phyloP scores from a whole-genome alignment of 2,113 vertebrate genomes.

The Sylvicapra grimmia region DNA sequence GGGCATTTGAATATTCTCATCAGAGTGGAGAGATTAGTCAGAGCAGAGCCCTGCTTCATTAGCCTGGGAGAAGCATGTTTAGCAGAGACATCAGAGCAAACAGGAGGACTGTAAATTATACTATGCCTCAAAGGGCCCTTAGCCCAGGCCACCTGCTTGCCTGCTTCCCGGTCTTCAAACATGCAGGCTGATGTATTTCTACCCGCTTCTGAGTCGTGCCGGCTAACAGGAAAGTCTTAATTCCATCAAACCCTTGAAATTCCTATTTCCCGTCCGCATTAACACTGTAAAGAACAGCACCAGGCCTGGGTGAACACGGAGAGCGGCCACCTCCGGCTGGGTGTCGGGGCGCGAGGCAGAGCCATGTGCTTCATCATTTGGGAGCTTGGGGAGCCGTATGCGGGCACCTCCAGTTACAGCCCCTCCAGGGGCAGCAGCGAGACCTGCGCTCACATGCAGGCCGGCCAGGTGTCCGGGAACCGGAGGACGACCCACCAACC shows the following conservation, averaged over 20 bases:
- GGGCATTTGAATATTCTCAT: background rate
- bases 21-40: background rate
- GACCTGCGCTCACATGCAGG: rapidly evolving
- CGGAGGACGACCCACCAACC: too few relatives aligned
- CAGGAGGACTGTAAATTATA: background rate
- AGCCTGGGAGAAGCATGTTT: background rate
- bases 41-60: background rate
- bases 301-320: background rate
- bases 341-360: background rate
- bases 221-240: conserved; percentile 1
- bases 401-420: background rate
- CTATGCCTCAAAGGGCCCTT: background rate
- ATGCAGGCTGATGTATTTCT: background rate
- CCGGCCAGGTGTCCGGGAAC: background rate
- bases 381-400: rapidly evolving
- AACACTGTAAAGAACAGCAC: background rate
- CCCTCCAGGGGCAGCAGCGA: rapidly evolving
- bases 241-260: conserved; percentile 13
- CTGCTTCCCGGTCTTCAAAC: background rate
- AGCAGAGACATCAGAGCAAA: background rate
- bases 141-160: background rate
- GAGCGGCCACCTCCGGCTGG: rapidly evolving
- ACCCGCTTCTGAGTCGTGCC: background rate
- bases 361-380: rapidly evolving
- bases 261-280: background rate